Conservation (phyloP, 2,113 vertebrate genomes). For the Circaetus cinerascens region DNA sequence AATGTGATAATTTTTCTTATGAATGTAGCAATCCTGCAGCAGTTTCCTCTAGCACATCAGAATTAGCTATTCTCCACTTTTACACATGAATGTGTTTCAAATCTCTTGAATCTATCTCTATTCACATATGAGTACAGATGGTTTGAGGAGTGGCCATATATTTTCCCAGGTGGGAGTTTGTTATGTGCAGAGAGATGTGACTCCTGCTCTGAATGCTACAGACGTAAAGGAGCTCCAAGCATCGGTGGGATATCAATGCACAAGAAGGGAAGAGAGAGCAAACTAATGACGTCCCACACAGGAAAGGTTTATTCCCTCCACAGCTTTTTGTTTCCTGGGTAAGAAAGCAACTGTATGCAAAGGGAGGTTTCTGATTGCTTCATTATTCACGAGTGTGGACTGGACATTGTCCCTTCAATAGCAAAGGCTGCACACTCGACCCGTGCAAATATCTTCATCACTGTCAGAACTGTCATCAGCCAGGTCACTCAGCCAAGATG, state of each 20-base stretch:
- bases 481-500: no score
- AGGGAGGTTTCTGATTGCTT: background rate
- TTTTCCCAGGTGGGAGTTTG: background rate
- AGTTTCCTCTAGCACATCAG: background rate
- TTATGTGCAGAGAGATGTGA: background rate
- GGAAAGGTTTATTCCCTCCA: background rate
- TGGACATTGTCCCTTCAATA: background rate
- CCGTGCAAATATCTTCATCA: no score
- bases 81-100: background rate
- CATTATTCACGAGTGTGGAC: rapidly evolving
- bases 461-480: no score
- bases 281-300: background rate
- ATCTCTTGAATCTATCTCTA: background rate
- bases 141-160: background rate
- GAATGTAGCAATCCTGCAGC: background rate
- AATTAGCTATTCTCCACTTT: background rate
- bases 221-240: background rate
- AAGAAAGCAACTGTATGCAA: background rate
- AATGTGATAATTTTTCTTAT: background rate
- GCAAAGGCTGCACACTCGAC: rapidly evolving
- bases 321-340: background rate
- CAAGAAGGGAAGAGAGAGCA: background rate
- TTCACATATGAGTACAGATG: background rate
- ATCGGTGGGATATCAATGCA: background rate
- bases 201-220: background rate